A percentile compares a stretch with the other conserved stretches of the same genome.
Evolutionary conservation across 2,888 invertebrate species (phyloP).

Genomic region (Unio pictorum): DNA sequence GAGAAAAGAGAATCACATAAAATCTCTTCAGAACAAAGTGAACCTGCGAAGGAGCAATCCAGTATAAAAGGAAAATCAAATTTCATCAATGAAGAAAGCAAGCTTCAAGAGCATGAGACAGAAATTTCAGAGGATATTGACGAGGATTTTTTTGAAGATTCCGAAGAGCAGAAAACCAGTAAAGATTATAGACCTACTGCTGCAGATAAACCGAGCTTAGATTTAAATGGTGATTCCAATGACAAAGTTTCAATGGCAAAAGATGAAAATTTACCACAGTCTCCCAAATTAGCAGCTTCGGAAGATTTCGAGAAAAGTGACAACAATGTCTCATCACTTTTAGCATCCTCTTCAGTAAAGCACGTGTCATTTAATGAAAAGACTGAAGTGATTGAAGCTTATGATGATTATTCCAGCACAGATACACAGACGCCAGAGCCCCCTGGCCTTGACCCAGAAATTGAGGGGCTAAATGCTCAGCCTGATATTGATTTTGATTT

Average conservation of each 20-base stretch:
- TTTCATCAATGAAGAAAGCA: neutral
- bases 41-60: no score
- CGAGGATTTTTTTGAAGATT: no score
- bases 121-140: conserved; percentile 1
- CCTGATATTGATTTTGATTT: conserved; percentile 9
- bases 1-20: no score
- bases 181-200: no score
- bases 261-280: neutral
- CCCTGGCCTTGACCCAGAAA: conserved; percentile 21
- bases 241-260: neutral
- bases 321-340: conserved; percentile 4
- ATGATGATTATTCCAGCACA: conserved; percentile 33
- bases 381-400: conserved; percentile 38
- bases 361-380: conserved; percentile 52
- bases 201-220: no score
- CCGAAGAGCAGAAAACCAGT: no score
- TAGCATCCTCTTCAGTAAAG: conserved; percentile 21
- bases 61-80: no score
- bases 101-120: neutral
- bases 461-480: conserved; percentile 27
- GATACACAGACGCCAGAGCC: conserved; percentile 45
- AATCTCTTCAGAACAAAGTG: no score
- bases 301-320: conserved; percentile 12
- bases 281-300: neutral
- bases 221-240: neutral